Evolutionary conservation across 92 coral and sea anemone species (phyloP), one percentile per base, ranked within the genome.

Genomic region (Desmophyllum pertusum): DNA sequence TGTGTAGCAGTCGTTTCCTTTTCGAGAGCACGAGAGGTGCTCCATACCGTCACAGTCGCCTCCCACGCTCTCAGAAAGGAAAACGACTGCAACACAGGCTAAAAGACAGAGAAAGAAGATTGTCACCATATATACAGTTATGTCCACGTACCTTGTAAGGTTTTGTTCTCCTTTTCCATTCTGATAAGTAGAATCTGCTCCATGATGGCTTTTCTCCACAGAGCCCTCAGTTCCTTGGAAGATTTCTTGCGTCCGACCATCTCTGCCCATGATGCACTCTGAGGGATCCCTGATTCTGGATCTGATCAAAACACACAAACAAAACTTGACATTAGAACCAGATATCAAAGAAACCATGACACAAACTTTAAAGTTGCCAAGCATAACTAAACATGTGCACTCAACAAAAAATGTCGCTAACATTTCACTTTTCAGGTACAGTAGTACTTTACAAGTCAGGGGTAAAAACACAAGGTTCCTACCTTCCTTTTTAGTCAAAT

Each of bases 171-270:
- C 66, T 87, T 94, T 80, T 96, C 99, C 99, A 96, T 96, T 82
- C 99, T 89, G 46, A 91, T 96, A 53, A 96, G 88, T 40, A 92
- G 53, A 52, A 95, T 92, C 81, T 96, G 99, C 64, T 96, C 99
- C 98, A 96, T 92, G 87, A 96, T 96, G 64, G 95, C 92, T 81
- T 96, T 96, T n/a, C 93, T 74, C 99, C 99, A 96, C 64, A 96
- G 70, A 1, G 95, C 95, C 61, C 98, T 87, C 79, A 96, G 73
- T 68, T 94, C 97, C 73, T 83, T 78, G 11, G 94, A 87, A 27
- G 95, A 87, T 74, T 94, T 88, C 79, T 90, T 96, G 36, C 88
- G 87, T 21, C 94, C 91, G 2, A 70, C 80, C 91, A 91, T 87
- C 48, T 91, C 91, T 55, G 91, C 79, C 94, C 91, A 91, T 10